Percentiles rank a stretch among this genome's conserved stretches.
phyloP scores from a whole-genome alignment of 2,888 invertebrate genomes.

The Brachypalpus laphriformis region DNA sequence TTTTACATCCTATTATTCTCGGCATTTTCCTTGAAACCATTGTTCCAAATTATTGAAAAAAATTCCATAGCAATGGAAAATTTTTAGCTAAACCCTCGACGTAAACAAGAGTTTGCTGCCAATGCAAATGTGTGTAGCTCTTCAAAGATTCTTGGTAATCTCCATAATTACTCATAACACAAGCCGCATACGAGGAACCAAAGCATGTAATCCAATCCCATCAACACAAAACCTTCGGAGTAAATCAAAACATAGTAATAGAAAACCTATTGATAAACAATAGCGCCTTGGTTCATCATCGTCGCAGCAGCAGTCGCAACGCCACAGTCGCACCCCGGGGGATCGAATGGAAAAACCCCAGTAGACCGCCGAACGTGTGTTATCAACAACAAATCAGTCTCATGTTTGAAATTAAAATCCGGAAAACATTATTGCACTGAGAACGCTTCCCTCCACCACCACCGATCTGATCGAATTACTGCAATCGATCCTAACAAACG shows the following conservation, averaged over 20 bases:
- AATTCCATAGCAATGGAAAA: conserved; percentile 2
- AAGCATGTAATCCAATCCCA: conserved; percentile 17
- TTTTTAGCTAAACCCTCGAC: neutral
- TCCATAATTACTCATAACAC: conserved; percentile 1
- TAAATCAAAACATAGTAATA: conserved; percentile 32
- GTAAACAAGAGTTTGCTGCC: neutral
- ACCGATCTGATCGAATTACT: conserved; percentile 26
- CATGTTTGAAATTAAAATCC: conserved; percentile 43
- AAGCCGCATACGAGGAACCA: neutral
- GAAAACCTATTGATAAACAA: conserved; percentile 29
- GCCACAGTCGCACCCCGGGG: neutral
- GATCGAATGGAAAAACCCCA: conserved; percentile 42
- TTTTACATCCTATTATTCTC: too few species aligned
- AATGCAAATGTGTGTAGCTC: neutral
- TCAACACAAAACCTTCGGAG: neutral
- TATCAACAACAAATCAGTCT: conserved; percentile 42
- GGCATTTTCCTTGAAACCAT: too few species aligned
- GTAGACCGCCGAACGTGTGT: neutral
- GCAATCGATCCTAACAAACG: conserved; percentile 37
- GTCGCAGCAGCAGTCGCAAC: neutral
- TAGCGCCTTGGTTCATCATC: conserved; percentile 2
- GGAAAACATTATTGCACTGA: conserved; percentile 38
- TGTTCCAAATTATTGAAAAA: neutral
- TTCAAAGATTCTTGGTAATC: neutral
- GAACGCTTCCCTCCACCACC: neutral